Evolutionary conservation across 2,113 vertebrate species (phyloP).

Genomic region (Pipa parva): DNA sequence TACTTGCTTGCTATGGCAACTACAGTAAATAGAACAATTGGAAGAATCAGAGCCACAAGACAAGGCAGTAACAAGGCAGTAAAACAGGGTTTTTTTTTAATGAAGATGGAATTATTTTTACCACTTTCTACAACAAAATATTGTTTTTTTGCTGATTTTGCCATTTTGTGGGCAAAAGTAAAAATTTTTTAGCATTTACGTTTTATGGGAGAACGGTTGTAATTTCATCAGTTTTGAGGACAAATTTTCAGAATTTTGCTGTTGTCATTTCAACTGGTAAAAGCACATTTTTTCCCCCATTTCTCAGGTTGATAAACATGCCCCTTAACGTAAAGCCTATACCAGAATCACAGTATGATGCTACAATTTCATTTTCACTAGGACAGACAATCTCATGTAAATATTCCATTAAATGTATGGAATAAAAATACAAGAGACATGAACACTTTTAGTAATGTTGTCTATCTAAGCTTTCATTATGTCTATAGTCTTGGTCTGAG

Average conservation of each 20-base stretch:
- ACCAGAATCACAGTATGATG: not conserved
- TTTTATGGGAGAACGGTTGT: no score
- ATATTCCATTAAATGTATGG: not conserved
- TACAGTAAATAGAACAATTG: not conserved
- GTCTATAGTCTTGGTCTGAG: constrained; percentile 12
- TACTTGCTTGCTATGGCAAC: not conserved
- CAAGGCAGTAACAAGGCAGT: not conserved
- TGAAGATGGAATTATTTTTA: not conserved
- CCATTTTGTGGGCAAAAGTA: no score
- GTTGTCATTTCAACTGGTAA: no score
- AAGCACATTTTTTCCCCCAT: no score
- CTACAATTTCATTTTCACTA: not conserved
- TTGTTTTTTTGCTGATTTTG: no score
- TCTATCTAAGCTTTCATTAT: not conserved
- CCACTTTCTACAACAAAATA: no score
- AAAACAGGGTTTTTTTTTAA: not conserved
- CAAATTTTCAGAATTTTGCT: no score
- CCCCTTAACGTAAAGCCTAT: no score
- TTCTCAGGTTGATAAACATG: no score
- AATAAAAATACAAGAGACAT: not conserved
- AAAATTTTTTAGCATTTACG: no score
- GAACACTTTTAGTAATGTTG: not conserved
- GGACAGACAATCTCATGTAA: not conserved
- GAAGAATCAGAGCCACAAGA: not conserved
- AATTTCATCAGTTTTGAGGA: no score